Percentiles rank a stretch among this genome's conserved stretches.
Evolutionary conservation across 2,888 invertebrate genomes (phyloP).

Genomic region (Polydrusus cervinus): DNA sequence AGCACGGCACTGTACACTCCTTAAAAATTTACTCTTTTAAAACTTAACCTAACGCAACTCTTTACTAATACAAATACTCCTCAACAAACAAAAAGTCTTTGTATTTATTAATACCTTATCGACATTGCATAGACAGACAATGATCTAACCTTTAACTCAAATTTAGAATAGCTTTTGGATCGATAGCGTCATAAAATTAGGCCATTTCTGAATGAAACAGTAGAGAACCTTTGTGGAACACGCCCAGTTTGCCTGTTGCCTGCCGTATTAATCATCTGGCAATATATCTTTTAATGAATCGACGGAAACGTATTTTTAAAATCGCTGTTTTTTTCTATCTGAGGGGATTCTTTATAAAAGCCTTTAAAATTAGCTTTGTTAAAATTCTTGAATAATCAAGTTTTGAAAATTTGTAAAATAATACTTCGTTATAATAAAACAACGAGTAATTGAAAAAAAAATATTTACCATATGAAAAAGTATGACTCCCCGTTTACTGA

Average conservation of each 20-base stretch:
- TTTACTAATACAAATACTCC: background rate
- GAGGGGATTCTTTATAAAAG: too few relatives aligned
- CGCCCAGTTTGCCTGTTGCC: conserved; percentile 20
- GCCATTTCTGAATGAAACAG: conserved; percentile 24
- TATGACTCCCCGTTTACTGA: too few relatives aligned
- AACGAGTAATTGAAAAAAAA: too few relatives aligned
- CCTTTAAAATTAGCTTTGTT: too few relatives aligned
- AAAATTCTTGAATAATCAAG: too few relatives aligned
- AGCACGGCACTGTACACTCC: background rate
- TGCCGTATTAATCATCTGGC: conserved; percentile 7
- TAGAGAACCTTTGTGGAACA: conserved; percentile 8
- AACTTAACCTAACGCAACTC: background rate
- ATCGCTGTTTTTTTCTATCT: too few relatives aligned
- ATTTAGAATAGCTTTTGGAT: conserved; percentile 15
- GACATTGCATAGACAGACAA: conserved; percentile 3
- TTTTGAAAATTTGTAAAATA: too few relatives aligned
- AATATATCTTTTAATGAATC: background rate
- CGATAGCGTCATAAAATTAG: conserved; percentile 27
- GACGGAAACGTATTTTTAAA: background rate
- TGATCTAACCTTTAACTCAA: conserved; percentile 10
- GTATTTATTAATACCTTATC: conserved; percentile 12
- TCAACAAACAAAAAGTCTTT: background rate
- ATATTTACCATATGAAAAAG: background rate
- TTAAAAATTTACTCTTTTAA: background rate
- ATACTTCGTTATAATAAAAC: too few relatives aligned